A percentile compares a stretch with the other conserved stretches of the same genome.
phyloP scores from a whole-genome alignment of 2,888 invertebrate species.

The Ophion ellenae region DNA sequence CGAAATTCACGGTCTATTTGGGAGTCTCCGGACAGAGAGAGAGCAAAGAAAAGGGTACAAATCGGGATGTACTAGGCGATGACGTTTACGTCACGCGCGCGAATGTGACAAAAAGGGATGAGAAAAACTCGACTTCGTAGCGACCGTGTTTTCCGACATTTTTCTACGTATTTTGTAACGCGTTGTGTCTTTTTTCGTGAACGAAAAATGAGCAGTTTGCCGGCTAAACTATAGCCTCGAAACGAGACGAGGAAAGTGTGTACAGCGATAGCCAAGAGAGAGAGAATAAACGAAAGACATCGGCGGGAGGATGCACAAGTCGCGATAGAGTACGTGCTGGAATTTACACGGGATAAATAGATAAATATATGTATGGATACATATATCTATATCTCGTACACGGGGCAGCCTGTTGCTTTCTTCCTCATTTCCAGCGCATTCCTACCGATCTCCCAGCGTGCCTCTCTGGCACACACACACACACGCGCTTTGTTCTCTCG shows the following conservation, averaged over 20 bases:
- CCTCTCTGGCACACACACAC: conserved; percentile 32
- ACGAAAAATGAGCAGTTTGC: background rate
- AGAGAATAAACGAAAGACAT: background rate
- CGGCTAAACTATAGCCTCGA: background rate
- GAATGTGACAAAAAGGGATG: background rate
- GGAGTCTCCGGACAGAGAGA: background rate
- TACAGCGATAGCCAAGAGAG: background rate
- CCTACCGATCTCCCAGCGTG: conserved; percentile 55
- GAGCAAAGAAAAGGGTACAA: background rate
- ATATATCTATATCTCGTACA: conserved; percentile 37
- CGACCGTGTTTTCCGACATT: background rate
- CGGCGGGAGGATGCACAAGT: background rate
- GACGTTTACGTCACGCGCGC: conserved; percentile 6
- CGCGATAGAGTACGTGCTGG: conserved; percentile 25
- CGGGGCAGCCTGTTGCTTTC: conserved; percentile 53
- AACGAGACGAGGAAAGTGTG: background rate
- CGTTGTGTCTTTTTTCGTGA: background rate
- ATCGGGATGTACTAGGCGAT: background rate
- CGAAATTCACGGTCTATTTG: background rate
- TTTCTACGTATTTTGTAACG: background rate
- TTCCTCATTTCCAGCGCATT: conserved; percentile 65
- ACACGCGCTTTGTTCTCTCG: conserved; percentile 59
- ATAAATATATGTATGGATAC: conserved; percentile 30
- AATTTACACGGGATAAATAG: conserved; percentile 46
- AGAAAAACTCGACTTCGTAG: background rate